These are phyloP conservation scores for Nesometra sesokonis DNA, from an alignment of 35 echinoderm and acorn worm species.

Conservation along the genomic window DNA sequence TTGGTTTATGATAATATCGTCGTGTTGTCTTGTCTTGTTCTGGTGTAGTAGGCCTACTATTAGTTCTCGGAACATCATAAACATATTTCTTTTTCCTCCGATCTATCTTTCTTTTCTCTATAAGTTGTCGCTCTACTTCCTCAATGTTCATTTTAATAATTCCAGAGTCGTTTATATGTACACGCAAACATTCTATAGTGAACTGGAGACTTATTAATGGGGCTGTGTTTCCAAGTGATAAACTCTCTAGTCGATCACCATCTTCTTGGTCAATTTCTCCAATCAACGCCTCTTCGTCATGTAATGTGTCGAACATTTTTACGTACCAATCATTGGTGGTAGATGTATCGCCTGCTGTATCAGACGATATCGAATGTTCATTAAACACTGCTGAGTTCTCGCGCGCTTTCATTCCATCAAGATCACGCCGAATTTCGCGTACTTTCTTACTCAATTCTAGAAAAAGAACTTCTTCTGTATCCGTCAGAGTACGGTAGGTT, in stretches of 20 bases:
- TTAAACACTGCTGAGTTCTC: conserved; percentile 22
- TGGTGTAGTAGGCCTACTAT: neutral
- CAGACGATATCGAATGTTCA: neutral
- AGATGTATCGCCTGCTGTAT: neutral
- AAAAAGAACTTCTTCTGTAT: conserved; percentile 12
- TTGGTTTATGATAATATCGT: neutral
- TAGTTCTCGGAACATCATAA: neutral
- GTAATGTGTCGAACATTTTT: conserved; percentile 6
- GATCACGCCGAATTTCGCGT: neutral
- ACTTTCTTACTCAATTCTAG: conserved; percentile 11
- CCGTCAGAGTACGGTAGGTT: conserved; percentile 19
- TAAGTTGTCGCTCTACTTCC: conserved; percentile 10
- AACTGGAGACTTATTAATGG: neutral
- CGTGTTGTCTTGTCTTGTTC: neutral
- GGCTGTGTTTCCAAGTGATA: neutral
- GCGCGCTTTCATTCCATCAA: conserved; percentile 17
- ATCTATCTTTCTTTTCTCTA: neutral
- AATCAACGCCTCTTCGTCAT: neutral
- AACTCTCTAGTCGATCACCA: neutral
- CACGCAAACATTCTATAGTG: neutral
- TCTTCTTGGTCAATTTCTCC: neutral
- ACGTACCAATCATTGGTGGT: conserved; percentile 7
- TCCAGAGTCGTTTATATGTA: conserved; percentile 6
- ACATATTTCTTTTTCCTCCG: neutral
- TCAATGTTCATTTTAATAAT: conserved; percentile 7